phyloP scores from a whole-genome alignment of 2,888 invertebrate species.

The Tachina grossa region DNA sequence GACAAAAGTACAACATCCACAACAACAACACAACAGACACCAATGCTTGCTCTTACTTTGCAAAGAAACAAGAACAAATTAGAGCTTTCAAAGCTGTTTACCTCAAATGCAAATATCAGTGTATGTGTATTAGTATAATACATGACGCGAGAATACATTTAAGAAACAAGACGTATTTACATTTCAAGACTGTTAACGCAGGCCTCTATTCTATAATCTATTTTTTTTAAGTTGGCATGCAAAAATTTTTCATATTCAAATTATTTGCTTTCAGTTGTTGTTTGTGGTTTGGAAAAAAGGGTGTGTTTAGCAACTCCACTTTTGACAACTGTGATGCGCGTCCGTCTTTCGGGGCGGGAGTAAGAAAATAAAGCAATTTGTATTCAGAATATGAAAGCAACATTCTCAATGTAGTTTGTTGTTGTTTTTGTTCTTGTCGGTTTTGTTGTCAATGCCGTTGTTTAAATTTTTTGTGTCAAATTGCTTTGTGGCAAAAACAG shows the following conservation, averaged over 20 bases:
- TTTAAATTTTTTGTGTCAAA: conserved; percentile 59
- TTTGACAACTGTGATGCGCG: conserved; percentile 35
- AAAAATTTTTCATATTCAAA: conserved; percentile 64
- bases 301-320: conserved; percentile 45
- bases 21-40: no score
- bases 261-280: conserved; percentile 23
- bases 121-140: no score
- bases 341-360: conserved; percentile 50
- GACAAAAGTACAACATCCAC: no score
- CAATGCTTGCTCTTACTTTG: no score
- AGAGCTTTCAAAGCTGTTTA: no score
- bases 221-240: conserved; percentile 65
- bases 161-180: no score
- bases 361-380: conserved; percentile 81
- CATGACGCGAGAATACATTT: no score
- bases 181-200: no score
- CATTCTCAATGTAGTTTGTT: conserved; percentile 63
- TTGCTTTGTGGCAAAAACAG: conserved; percentile 46
- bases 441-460: conserved; percentile 56
- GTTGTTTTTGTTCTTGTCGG: conserved; percentile 17
- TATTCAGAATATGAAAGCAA: conserved; percentile 82
- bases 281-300: conserved; percentile 37
- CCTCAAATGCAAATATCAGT: no score
- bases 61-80: no score
- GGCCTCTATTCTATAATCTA: no score